Conservation (phyloP, 2,113 vertebrate genomes). For the Entelurus aequoreus region DNA sequence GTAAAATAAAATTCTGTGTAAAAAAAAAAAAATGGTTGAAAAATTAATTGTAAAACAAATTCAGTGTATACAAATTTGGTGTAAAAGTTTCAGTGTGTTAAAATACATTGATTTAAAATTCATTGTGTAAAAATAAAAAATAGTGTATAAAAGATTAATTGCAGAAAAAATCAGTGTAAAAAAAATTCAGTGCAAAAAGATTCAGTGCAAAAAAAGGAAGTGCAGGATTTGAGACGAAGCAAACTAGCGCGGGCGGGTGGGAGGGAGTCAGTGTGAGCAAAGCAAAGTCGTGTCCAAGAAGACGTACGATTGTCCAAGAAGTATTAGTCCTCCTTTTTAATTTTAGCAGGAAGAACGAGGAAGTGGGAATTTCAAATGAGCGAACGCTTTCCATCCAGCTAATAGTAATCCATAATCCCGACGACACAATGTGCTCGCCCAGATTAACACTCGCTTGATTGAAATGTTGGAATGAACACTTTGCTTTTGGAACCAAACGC, state of each 20-base stretch:
- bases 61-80: too few species aligned
- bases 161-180: too few species aligned
- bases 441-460: conserved; percentile 83
- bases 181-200: too few species aligned
- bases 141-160: too few species aligned
- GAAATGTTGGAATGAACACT: conserved; percentile 80
- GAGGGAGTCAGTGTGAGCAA: conserved; percentile 16
- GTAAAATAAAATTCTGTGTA: too few species aligned
- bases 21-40: too few species aligned
- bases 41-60: too few species aligned
- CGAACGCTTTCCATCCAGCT: conserved; percentile 80
- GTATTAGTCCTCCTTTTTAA: conserved; percentile 79
- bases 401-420: conserved; percentile 84
- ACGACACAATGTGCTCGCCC: conserved; percentile 80
- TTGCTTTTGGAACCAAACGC: conserved; percentile 38
- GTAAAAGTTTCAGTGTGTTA: too few species aligned
- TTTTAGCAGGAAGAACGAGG: conserved; percentile 71
- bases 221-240: conserved; percentile 4
- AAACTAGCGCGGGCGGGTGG: neutral
- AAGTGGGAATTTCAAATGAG: conserved; percentile 79
- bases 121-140: too few species aligned
- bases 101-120: too few species aligned
- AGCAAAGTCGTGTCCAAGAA: conserved; percentile 70
- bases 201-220: too few species aligned
- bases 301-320: conserved; percentile 76